These are phyloP conservation scores for Gallirallus australis DNA, from an alignment of 2,797 vertebrate genomes.

Conservation along the genomic window DNA sequence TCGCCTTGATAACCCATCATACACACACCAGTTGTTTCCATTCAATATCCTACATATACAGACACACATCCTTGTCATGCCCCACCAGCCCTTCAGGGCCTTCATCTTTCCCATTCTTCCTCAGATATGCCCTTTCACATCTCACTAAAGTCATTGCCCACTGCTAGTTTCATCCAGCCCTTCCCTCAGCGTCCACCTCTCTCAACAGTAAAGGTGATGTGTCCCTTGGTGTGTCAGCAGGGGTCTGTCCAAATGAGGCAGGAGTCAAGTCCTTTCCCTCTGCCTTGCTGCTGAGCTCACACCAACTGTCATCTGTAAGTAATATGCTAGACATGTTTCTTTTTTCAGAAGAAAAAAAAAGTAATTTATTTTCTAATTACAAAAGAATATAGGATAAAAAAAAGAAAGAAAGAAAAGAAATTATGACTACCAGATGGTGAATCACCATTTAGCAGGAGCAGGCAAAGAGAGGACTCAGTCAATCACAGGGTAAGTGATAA, in stretches of 20 bases:
- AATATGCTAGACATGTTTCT: slow-evolving; percentile 67
- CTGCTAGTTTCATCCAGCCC: not conserved
- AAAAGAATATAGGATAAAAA: slow-evolving; percentile 69
- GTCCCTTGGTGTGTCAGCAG: not conserved
- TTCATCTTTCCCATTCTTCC: not conserved
- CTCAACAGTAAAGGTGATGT: not conserved
- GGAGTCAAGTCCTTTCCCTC: slow-evolving; percentile 25
- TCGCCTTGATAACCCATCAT: not conserved
- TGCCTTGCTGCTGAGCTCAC: not conserved
- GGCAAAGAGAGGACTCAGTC: slow-evolving; percentile 70
- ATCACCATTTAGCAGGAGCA: slow-evolving; percentile 72
- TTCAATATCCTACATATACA: not conserved
- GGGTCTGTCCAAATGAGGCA: not conserved
- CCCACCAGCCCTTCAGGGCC: not conserved
- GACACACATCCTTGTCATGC: not conserved
- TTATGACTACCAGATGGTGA: slow-evolving; percentile 76
- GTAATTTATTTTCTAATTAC: slow-evolving; percentile 85
- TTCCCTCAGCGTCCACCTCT: not conserved
- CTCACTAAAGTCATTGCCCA: not conserved
- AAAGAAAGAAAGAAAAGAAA: slow-evolving; percentile 52
- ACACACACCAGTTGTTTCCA: not conserved
- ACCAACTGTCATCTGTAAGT: slow-evolving; percentile 59
- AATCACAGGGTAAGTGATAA: slow-evolving; percentile 73
- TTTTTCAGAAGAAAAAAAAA: slow-evolving; percentile 64
- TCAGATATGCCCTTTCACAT: not conserved